phyloP scores from a whole-genome alignment of 2,797 vertebrate genomes.

The Threskiornis aethiopicus region DNA sequence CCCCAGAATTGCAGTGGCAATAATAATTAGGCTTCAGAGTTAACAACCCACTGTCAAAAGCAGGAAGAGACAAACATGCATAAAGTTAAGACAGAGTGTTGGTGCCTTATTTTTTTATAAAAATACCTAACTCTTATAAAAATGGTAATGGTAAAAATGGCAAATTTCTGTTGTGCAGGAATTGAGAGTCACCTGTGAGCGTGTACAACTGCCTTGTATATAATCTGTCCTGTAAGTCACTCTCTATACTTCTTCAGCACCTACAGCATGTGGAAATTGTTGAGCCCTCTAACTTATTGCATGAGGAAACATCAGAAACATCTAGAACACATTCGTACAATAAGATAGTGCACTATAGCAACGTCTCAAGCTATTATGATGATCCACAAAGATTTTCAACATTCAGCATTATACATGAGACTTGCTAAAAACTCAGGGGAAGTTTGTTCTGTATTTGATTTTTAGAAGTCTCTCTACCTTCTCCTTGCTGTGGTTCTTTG shows the following conservation, averaged over 20 bases:
- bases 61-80: background rate
- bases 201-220: background rate
- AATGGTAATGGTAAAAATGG: background rate
- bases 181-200: background rate
- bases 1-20: background rate
- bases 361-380: background rate
- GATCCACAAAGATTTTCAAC: background rate
- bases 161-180: background rate
- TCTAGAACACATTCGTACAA: background rate
- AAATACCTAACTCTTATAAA: background rate
- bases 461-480: background rate
- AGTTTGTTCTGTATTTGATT: background rate
- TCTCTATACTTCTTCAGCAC: background rate
- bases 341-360: background rate
- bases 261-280: background rate
- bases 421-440: background rate
- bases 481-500: background rate
- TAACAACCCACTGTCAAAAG: background rate
- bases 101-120: background rate
- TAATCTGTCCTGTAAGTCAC: background rate
- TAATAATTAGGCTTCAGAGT: background rate
- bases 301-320: background rate
- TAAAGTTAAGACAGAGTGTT: background rate
- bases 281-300: background rate
- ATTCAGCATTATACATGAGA: background rate